phyloP scores from a whole-genome alignment of 2,113 vertebrate species.

The Ibidorhyncha struthersii region DNA sequence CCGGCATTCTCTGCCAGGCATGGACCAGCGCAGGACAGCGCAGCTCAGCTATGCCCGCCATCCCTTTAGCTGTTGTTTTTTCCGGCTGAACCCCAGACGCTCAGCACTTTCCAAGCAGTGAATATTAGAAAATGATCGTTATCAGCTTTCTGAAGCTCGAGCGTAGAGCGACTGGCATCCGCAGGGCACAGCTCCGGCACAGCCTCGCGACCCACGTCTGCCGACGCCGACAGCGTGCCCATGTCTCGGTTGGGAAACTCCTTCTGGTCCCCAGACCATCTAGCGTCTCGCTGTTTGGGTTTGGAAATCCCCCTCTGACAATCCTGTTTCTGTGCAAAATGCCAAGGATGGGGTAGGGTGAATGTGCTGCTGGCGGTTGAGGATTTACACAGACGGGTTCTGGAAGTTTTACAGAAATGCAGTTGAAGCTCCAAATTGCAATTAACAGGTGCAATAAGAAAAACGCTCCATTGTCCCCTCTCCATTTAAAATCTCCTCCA shows the following conservation, averaged over 20 bases:
- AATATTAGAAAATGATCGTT: neutral
- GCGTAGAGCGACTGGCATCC: neutral
- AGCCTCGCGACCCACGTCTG: accelerated
- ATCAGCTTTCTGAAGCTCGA: neutral
- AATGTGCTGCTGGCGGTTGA: accelerated
- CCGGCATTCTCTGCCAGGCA: neutral
- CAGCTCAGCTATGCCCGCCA: accelerated
- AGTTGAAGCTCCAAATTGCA: neutral
- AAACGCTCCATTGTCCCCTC: neutral
- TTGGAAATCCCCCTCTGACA: neutral
- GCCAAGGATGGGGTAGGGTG: accelerated
- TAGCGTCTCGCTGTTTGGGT: neutral
- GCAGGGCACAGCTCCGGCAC: neutral
- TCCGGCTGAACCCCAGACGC: neutral
- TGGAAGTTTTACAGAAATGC: neutral
- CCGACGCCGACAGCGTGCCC: accelerated
- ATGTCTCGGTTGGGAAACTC: neutral
- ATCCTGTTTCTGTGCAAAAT: neutral
- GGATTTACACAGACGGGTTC: neutral
- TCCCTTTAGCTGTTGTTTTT: neutral
- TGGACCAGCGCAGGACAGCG: neutral
- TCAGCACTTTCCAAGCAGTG: accelerated
- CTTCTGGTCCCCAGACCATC: accelerated
- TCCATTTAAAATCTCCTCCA: neutral
- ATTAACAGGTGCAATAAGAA: neutral